phyloP scores from a whole-genome alignment of 2,888 invertebrate genomes.

The Eilema depressum region DNA sequence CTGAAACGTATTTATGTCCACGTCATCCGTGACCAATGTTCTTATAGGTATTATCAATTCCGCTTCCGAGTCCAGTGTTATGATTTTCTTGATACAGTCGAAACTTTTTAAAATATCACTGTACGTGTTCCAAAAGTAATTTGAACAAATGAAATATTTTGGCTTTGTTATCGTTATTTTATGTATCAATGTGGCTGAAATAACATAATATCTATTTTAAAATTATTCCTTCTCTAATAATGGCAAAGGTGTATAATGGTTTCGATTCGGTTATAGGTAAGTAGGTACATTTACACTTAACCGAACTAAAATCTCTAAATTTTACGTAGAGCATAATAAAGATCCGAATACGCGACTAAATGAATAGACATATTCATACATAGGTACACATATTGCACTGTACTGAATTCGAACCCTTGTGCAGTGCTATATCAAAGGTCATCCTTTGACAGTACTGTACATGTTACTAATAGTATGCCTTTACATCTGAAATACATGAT shows the following conservation, averaged over 20 bases:
- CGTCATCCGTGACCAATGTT: constrained; percentile 54
- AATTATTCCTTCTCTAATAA: too few species aligned
- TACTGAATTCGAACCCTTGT: neutral
- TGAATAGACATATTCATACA: neutral
- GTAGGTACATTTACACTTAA: too few species aligned
- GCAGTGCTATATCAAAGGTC: neutral
- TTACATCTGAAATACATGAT: too few species aligned
- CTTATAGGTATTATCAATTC: constrained; percentile 55
- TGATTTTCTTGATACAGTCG: constrained; percentile 62
- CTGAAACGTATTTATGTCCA: constrained; percentile 66
- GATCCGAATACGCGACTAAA: neutral
- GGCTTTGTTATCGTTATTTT: constrained; percentile 89
- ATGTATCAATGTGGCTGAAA: constrained; percentile 88
- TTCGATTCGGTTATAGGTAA: too few species aligned
- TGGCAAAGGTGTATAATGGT: too few species aligned
- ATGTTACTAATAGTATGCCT: too few species aligned
- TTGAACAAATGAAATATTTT: constrained; percentile 88
- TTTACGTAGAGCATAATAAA: neutral
- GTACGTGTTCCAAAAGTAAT: constrained; percentile 77
- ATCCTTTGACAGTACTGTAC: too few species aligned
- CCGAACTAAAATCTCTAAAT: too few species aligned
- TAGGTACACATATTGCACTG: too few species aligned
- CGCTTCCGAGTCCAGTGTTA: constrained; percentile 62
- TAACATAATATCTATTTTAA: neutral
- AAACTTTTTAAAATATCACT: constrained; percentile 60